A percentile compares a stretch with the other conserved stretches of the same genome.
Evolutionary conservation across 2,113 vertebrate species (phyloP).

Genomic region (Tretioscincus oriximinensis): DNA sequence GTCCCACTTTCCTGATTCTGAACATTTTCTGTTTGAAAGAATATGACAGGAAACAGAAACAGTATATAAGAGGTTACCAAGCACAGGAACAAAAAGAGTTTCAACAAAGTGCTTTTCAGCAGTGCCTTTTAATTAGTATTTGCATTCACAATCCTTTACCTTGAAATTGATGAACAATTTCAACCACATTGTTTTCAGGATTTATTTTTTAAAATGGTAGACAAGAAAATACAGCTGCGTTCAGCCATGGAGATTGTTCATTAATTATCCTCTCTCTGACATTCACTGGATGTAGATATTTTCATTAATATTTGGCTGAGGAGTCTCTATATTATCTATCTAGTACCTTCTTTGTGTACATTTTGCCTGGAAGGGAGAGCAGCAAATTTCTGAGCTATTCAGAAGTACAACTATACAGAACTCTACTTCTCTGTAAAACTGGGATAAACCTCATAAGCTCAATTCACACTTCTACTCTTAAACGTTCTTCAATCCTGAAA

Average conservation of each 20-base stretch:
- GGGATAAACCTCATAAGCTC: not conserved
- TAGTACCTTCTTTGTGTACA: not conserved
- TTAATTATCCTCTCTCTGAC: not conserved
- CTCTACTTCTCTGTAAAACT: not conserved
- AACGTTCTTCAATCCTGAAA: too few relatives aligned
- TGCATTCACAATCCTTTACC: conserved; percentile 33
- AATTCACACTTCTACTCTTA: too few relatives aligned
- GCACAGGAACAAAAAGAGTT: conserved; percentile 16
- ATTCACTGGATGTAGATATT: not conserved
- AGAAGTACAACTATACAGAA: not conserved
- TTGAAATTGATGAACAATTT: not conserved
- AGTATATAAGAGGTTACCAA: not conserved
- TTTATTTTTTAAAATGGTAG: not conserved
- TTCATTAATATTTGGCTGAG: not conserved
- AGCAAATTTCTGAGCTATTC: not conserved
- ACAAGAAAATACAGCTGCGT: not conserved
- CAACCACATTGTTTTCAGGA: not conserved
- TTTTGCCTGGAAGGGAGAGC: not conserved
- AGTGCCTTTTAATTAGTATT: conserved; percentile 43
- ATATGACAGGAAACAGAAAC: too few relatives aligned
- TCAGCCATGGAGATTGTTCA: not conserved
- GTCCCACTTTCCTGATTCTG: not conserved
- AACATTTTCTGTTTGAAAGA: not conserved
- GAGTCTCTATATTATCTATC: not conserved
- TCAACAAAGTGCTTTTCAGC: conserved; percentile 31